Evolutionary conservation across 1,140 invertebrate species (phyloP), one percentile per base, ranked within the genome.

Genomic region (Drosophila athabasca): DNA sequence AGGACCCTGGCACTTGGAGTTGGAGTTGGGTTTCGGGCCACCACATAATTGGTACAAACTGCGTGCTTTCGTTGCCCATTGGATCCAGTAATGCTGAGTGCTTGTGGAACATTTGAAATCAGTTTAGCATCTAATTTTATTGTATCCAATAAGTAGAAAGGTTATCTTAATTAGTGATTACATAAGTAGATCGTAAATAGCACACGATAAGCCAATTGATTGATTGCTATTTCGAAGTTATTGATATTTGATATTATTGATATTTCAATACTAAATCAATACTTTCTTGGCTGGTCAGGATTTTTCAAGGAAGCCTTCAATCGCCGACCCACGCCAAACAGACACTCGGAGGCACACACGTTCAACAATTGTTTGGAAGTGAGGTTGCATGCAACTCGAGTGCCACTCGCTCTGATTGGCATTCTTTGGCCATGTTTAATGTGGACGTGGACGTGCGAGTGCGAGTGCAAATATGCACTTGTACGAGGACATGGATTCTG

Each of bases 361-460:
- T 75, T 75, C 62, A 75, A 59, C 62, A 67, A 76, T 84, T 84
- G 81, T 87, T 87, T 87, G 81, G 62, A 53, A 62, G 73, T 61
- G 59, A 68, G 60, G 70, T 57, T 65, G 54, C 26, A 57, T 67
- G 54, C 64, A 57, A 65, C 62, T 58, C 41, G 67, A 60, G 49
- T 69, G 60, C 35, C n/a, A 62, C 68, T 45, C 58, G 72, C 62
- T 62, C 39, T 84, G 76, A 83, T 83, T 79, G 67, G 61, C 67
- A 85, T 62, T 67, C 59, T 55, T 70, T 70, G 35, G 50, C 52
- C 76, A 62, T 73, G 67, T 58, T 83, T 58, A 68, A 79, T 57
- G 59, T 41, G 76, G 9, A 62, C 76, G 76, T n/a, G n/a, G n/a
- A n/a, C n/a, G n/a, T n/a, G n/a, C n/a, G n/a, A n/a, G n/a, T 79